Conservation (phyloP, 2,888 invertebrate genomes). For the Steinernema hermaphroditum region DNA sequence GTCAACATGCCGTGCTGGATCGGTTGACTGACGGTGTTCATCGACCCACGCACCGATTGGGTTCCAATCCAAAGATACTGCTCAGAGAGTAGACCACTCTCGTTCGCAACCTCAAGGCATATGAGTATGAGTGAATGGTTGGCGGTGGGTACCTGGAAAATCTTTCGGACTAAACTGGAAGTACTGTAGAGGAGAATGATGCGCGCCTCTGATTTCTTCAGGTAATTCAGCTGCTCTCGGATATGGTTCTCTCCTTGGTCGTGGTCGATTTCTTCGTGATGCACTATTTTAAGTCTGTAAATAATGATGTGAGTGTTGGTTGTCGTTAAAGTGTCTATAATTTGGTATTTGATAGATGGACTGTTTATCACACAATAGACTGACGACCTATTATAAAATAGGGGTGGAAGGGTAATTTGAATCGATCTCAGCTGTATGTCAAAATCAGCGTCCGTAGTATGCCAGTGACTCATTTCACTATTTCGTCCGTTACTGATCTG, state of each 20-base stretch:
- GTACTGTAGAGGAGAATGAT: constrained; percentile 84
- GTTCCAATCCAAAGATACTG: constrained; percentile 96
- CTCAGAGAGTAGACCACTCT: constrained; percentile 79
- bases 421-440: too few relatives aligned
- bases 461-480: too few relatives aligned
- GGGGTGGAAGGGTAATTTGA: too few relatives aligned
- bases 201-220: constrained; percentile 74
- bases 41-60: constrained; percentile 71
- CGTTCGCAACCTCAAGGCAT: constrained; percentile 75
- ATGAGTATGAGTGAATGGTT: too few relatives aligned
- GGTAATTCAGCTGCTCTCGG: constrained; percentile 32
- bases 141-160: constrained; percentile 73
- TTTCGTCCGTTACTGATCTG: too few relatives aligned
- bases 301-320: too few relatives aligned
- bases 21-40: constrained; percentile 43
- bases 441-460: too few relatives aligned
- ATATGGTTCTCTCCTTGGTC: constrained; percentile 38
- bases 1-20: constrained; percentile 63
- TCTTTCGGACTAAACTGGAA: constrained; percentile 45
- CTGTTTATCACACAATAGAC: too few relatives aligned
- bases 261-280: constrained; percentile 52
- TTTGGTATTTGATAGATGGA: too few relatives aligned
- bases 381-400: too few relatives aligned
- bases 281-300: constrained; percentile 60
- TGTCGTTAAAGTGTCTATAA: not conserved